Percentiles rank a stretch among this genome's conserved stretches.
Conservation (phyloP, 2,888 invertebrate genomes). For the Caenorhabditis parvicauda region DNA sequence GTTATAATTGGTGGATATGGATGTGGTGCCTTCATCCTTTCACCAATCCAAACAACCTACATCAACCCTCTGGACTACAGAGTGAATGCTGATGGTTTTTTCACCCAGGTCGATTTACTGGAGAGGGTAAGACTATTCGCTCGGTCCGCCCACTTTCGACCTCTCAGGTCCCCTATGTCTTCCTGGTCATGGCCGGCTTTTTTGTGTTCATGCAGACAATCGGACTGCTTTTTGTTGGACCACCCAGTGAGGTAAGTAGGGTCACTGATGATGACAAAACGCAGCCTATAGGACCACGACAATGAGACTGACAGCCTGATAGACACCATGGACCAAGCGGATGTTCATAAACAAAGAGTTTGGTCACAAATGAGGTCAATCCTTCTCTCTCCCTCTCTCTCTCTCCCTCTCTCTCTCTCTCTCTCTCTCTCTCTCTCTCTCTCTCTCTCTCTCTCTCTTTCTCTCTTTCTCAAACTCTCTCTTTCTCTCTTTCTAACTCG, state of each 20-base stretch:
- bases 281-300: conserved; percentile 11
- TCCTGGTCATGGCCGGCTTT: conserved; percentile 49
- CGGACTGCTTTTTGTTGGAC: conserved; percentile 51
- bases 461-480: conserved; percentile 15
- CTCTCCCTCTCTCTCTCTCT: no score
- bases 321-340: conserved; percentile 13
- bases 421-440: conserved; percentile 1
- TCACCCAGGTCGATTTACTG: conserved; percentile 55
- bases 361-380: conserved; percentile 24
- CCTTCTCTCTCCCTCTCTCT: no score
- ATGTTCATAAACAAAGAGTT: conserved; percentile 18
- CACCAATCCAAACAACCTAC: conserved; percentile 45
- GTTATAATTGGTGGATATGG: conserved; percentile 65
- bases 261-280: background rate
- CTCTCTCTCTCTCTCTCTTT: conserved; percentile 10
- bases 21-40: conserved; percentile 52
- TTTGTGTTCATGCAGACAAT: conserved; percentile 50
- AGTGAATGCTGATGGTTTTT: conserved; percentile 49
- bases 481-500: conserved; percentile 16
- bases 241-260: conserved; percentile 23
- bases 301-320: conserved; percentile 21
- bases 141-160: background rate
- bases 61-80: conserved; percentile 56
- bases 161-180: conserved; percentile 47
- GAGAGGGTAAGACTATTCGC: conserved; percentile 33